Conservation (phyloP, 2,797 vertebrate genomes). For the Bothrops alternatus region DNA sequence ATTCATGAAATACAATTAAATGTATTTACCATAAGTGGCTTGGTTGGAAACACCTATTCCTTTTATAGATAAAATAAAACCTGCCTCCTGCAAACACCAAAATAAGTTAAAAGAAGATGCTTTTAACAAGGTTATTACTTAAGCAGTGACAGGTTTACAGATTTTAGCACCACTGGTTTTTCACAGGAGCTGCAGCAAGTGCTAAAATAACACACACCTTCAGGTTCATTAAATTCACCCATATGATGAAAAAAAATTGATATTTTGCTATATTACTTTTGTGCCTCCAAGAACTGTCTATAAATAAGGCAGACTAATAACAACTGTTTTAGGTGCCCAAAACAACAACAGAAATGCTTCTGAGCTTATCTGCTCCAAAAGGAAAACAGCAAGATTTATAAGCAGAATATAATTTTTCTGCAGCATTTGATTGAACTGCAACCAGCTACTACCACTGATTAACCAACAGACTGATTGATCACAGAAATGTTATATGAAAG, state of each 20-base stretch:
- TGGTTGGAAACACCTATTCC: conserved; percentile 74
- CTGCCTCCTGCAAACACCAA: conserved; percentile 71
- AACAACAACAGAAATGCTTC: conserved; percentile 74
- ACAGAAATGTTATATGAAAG: conserved; percentile 33
- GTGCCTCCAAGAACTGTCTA: conserved; percentile 72
- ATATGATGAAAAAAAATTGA: conserved; percentile 79
- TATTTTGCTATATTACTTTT: conserved; percentile 77
- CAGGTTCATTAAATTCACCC: conserved; percentile 85
- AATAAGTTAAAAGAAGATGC: conserved; percentile 81
- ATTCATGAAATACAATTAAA: conserved; percentile 77
- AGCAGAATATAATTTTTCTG: conserved; percentile 34
- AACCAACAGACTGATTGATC: conserved; percentile 52
- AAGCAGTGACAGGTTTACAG: conserved; percentile 84
- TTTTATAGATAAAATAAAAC: conserved; percentile 75
- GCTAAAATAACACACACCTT: conserved; percentile 95
- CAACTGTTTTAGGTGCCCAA: conserved; percentile 70
- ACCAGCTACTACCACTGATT: conserved; percentile 53
- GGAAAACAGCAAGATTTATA: conserved; percentile 27
- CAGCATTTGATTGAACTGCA: conserved; percentile 45
- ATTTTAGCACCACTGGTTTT: conserved; percentile 86
- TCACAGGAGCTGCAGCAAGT: conserved; percentile 81
- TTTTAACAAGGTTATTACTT: conserved; percentile 82
- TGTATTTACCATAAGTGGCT: conserved; percentile 77
- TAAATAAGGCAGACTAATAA: conserved; percentile 78
- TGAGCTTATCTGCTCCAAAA: conserved; percentile 62